A percentile compares a stretch with the other conserved stretches of the same genome.
These are phyloP conservation scores for Marcusenius ussheri DNA, from an alignment of 2,113 vertebrate genomes.

Conservation along the genomic window DNA sequence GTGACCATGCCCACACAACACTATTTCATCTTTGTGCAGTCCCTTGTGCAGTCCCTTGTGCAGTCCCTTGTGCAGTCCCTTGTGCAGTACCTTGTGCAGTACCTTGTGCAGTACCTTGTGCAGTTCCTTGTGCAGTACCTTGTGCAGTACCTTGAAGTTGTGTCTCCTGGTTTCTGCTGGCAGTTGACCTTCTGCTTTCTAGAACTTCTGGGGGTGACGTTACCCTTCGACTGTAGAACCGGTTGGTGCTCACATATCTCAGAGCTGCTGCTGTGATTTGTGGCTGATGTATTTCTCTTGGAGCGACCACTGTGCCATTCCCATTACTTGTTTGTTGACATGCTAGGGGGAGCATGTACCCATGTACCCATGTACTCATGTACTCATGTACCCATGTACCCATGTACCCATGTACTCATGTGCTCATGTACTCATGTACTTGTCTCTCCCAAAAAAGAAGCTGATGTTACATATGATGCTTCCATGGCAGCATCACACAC, in stretches of 20 bases:
- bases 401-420: neutral
- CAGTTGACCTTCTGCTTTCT: neutral
- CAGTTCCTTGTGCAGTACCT: neutral
- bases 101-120: neutral
- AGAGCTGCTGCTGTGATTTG: neutral
- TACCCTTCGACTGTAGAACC: neutral
- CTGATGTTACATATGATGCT: neutral
- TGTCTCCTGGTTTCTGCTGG: neutral
- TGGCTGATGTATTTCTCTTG: slow-evolving; percentile 2
- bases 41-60: neutral
- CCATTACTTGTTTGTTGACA: neutral
- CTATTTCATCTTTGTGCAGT: neutral
- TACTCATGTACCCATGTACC: no score
- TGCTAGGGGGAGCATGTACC: neutral
- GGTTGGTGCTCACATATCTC: neutral
- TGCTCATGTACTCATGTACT: neutral
- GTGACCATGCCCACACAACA: neutral
- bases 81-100: neutral
- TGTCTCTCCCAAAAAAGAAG: neutral
- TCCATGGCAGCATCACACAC: neutral
- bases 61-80: neutral
- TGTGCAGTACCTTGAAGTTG: neutral
- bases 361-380: neutral
- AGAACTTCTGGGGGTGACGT: neutral
- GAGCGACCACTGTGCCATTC: neutral